phyloP scores from a whole-genome alignment of 2,888 invertebrate species.

The Aporophyla lueneburgensis region DNA sequence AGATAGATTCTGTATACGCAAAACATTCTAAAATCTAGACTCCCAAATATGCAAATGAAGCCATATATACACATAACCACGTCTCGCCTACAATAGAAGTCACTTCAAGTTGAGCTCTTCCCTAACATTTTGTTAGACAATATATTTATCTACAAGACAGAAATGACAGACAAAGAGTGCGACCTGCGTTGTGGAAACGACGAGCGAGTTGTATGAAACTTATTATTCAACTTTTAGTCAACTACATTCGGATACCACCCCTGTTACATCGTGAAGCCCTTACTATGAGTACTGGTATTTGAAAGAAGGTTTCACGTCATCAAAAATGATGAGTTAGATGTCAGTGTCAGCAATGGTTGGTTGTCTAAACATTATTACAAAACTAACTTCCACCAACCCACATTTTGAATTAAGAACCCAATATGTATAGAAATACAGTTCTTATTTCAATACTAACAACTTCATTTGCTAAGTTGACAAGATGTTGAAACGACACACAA shows the following conservation, averaged over 20 bases:
- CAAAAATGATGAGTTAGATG: background rate
- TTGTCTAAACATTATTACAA: background rate
- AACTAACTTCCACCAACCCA: too few relatives aligned
- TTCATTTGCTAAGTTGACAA: too few relatives aligned
- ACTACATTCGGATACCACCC: conserved; percentile 35
- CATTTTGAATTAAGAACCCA: too few relatives aligned
- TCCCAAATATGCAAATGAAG: conserved; percentile 14
- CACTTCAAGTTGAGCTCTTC: conserved; percentile 4
- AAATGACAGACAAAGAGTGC: conserved; percentile 43
- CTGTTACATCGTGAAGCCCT: conserved; percentile 39
- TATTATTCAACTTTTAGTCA: conserved; percentile 49
- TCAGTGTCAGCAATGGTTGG: background rate
- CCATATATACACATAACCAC: conserved; percentile 33
- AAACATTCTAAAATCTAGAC: background rate
- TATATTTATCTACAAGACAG: conserved; percentile 39
- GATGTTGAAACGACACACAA: too few relatives aligned
- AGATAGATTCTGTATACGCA: background rate
- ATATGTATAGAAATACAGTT: too few relatives aligned
- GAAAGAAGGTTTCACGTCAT: background rate
- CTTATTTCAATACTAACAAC: too few relatives aligned
- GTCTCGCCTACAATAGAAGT: conserved; percentile 10
- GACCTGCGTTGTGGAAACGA: conserved; percentile 44
- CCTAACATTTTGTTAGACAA: conserved; percentile 32
- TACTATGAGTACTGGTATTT: conserved; percentile 30
- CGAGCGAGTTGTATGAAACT: conserved; percentile 33